phyloP scores from a whole-genome alignment of 1,140 invertebrate genomes.

The Oryzaephilus surinamensis region DNA sequence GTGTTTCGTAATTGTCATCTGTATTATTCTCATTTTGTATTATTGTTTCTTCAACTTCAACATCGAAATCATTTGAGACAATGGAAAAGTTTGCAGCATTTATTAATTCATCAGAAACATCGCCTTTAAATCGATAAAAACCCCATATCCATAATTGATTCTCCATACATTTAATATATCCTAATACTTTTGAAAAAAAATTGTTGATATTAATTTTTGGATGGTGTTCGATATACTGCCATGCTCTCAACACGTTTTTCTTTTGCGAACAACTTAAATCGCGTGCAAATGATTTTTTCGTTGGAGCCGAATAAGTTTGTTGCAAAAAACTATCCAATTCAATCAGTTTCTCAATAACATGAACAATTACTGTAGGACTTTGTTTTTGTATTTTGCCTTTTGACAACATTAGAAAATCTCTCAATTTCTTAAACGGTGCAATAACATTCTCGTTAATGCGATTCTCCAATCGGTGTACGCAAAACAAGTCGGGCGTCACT shows the following conservation, averaged over 20 bases:
- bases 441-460: constrained; percentile 31
- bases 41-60: constrained; percentile 3
- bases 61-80: constrained; percentile 8
- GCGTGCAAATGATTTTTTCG: constrained; percentile 24
- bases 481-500: constrained; percentile 29
- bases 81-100: constrained; percentile 22
- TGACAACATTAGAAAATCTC: constrained; percentile 23
- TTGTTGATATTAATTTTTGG: constrained; percentile 30
- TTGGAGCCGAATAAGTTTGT: constrained; percentile 14
- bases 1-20: no score
- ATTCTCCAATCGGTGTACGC: constrained; percentile 27
- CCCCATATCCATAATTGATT: constrained; percentile 34
- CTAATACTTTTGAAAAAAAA: constrained; percentile 27
- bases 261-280: constrained; percentile 28
- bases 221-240: constrained; percentile 28
- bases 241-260: constrained; percentile 28
- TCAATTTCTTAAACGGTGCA: constrained; percentile 27
- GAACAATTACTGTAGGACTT: constrained; percentile 12
- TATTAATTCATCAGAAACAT: constrained; percentile 22
- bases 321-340: constrained; percentile 25
- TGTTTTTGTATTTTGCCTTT: constrained; percentile 22
- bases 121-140: constrained; percentile 22
- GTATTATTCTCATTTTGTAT: constrained; percentile 4
- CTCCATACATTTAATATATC: constrained; percentile 32
- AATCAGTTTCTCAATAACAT: constrained; percentile 26